Evolutionary conservation across 2,113 vertebrate genomes (phyloP), one percentile per base, ranked within the genome.

Genomic region (Tetrao urogallus): DNA sequence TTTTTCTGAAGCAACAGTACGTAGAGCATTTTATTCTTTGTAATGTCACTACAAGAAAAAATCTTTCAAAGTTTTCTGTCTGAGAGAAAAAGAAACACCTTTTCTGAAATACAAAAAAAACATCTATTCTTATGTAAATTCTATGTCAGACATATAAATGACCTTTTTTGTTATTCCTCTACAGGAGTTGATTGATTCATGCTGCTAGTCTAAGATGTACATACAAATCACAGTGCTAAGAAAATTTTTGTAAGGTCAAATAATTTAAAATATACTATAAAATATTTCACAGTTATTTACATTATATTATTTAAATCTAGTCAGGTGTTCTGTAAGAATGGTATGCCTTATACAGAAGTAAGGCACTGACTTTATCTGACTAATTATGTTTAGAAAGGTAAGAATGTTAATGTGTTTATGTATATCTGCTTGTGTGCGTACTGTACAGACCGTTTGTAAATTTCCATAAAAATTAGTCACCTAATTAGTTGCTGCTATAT

Each of bases 101-200:
- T 96, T 95, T 96, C 95, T 56, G 14, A 93, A 97, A 95, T 70
- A 97, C 80, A 93, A 92, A 96, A 43, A 96, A 95, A 28, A 1
- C 38, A 88, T 85, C 82, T 96, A 96, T 97, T 97, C 96, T 96
- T 96, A 97, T 88, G 90, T 91, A 97, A 97, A 97, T 97, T 97
- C 88, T 97, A 82, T 94, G 94, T 94, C 93, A 97, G 96, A 58
- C 87, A 96, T 93, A 92, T 80, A 91, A 96, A 97, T 94, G 91
- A 95, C 65, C 83, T 27, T 90, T 93, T 97, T 96, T 95, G 91
- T 97, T 83, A 88, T 87, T 95, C 91, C 90, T 96, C 95, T 95
- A 89, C 87, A 96, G 94, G 89, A 96, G 83, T 8, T 95, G 94
- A 97, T 96, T 96, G 95, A 97, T 93, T 97, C 96, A 90, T 92